Evolutionary conservation across 2,113 vertebrate genomes (phyloP).

Genomic region (Pogonocichla stellata): DNA sequence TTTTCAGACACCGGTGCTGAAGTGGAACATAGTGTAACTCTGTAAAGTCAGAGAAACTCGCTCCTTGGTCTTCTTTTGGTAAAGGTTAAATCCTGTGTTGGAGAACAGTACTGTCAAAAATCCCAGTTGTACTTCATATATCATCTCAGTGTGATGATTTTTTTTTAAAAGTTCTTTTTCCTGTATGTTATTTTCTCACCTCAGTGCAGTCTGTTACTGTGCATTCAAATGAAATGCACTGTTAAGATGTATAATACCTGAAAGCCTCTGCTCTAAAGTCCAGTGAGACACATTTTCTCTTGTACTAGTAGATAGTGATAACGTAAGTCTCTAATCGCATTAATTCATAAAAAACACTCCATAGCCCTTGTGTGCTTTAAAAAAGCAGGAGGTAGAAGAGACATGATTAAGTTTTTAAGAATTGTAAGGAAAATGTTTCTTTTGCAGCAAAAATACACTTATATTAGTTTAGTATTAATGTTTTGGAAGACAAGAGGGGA

Average conservation of each 20-base stretch:
- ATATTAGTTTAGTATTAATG: neutral
- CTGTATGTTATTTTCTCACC: neutral
- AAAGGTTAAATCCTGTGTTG: neutral
- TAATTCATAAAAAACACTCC: constrained; percentile 8
- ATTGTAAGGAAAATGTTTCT: constrained; percentile 7
- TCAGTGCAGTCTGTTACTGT: neutral
- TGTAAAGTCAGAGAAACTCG: neutral
- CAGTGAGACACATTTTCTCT: constrained; percentile 27
- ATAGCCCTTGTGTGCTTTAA: neutral
- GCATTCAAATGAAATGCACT: neutral
- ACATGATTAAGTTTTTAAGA: neutral
- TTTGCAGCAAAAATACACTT: neutral
- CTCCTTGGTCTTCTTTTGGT: neutral
- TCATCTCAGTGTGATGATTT: neutral
- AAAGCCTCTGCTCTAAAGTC: neutral
- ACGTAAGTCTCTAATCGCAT: constrained; percentile 32
- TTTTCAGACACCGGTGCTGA: neutral
- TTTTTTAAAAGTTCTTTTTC: neutral
- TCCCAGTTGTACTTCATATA: neutral
- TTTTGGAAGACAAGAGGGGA: neutral
- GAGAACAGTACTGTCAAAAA: neutral
- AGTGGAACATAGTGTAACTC: neutral
- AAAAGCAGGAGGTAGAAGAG: constrained; percentile 7
- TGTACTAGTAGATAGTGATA: constrained; percentile 1
- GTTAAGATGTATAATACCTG: neutral